Percentiles rank a stretch among this genome's conserved stretches.
Conservation (phyloP, 2,797 vertebrate genomes). For the Halcyon badia region DNA sequence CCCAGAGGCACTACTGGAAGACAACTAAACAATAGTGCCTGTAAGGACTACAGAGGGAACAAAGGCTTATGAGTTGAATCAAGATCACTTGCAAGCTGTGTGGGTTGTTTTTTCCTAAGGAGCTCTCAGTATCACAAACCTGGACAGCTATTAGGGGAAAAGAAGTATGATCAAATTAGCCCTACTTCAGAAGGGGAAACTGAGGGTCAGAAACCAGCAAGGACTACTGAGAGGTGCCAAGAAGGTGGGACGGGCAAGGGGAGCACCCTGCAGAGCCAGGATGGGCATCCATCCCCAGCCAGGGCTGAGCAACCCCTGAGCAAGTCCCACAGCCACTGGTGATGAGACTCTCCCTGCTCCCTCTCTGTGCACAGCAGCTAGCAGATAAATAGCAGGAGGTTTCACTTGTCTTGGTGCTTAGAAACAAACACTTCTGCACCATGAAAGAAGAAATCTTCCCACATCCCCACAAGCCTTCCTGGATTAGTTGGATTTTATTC, state of each 20-base stretch:
- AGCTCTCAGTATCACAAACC: not conserved
- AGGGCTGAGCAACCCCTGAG: not conserved
- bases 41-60: not conserved
- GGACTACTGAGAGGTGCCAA: not conserved
- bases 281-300: not conserved
- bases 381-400: not conserved
- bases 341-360: accelerated
- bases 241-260: not conserved
- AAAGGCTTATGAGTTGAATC: accelerated
- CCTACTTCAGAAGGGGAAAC: not conserved
- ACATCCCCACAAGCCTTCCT: not conserved
- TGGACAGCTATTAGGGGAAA: not conserved
- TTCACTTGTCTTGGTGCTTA: not conserved
- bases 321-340: not conserved
- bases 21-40: not conserved
- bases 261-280: not conserved
- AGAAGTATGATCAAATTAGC: not conserved
- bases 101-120: not conserved
- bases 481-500: not conserved
- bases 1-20: not conserved
- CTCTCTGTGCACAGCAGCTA: not conserved
- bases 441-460: not conserved
- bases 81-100: not conserved
- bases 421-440: not conserved
- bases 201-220: not conserved